Evolutionary conservation across 2,797 vertebrate genomes (phyloP), one percentile per base, ranked within the genome.

Genomic region (Geotria australis): DNA sequence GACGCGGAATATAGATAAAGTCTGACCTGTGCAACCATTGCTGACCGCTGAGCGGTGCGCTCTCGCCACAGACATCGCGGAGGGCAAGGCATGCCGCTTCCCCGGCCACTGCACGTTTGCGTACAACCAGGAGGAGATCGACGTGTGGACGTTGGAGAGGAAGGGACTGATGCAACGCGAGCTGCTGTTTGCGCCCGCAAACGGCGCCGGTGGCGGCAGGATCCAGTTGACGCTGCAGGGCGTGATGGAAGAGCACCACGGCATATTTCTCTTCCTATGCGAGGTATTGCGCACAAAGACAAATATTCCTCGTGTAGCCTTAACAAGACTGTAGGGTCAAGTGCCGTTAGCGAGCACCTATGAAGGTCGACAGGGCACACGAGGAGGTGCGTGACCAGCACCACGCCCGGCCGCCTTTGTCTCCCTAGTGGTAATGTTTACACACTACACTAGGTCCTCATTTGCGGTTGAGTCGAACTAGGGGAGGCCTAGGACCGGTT

Each of bases 81-180:
- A 77, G 10, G 85, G 85, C 48, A 79, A 80, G 57, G 85, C 84
- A 2, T 96, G 91, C 64, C 67, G 80, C 47, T 96, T 95, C 15
- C 79, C 81, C 3, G 85, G 85, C 46, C 81, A 89, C 46, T 98
- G 91, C 69, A 95, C 89, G 0, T 98, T 98, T 67, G 89, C 89
- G 0, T 96, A 98, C 59, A 91, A 83, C 69, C 85, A 96, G 61
- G 91, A 98, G 64, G 91, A 98, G 73, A 95, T 98, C 10, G 91
- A 98, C 2, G 76, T 96, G 59, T 98, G 91, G 91, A 85, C 83
- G 0, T 64, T 91, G 66, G 91, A 98, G 68, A 77, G 88, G 57
- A 98, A 86, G 65, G 89, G 88, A 6, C 81, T 85, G 2, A 85
- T 98, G 61, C 86, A 76, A 58, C 74, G 89, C 53, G 91, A 96